Percentiles rank a stretch among this genome's conserved stretches.
Evolutionary conservation across 2,888 invertebrate genomes (phyloP).

Genomic region (Leptinotarsa juncta): DNA sequence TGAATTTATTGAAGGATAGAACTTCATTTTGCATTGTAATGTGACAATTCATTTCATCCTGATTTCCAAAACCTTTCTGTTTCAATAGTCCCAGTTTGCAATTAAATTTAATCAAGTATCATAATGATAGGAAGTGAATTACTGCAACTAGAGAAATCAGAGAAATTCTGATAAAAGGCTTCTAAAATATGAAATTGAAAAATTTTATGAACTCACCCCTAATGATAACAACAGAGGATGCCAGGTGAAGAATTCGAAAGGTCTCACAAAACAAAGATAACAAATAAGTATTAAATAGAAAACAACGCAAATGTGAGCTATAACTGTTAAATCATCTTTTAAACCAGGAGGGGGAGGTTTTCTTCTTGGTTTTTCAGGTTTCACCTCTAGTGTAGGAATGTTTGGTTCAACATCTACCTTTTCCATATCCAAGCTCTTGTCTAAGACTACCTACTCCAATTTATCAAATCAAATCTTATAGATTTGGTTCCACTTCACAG

Average conservation of each 20-base stretch:
- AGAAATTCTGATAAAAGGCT: too few species aligned
- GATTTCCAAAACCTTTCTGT: too few species aligned
- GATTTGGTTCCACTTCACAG: slow-evolving; percentile 13
- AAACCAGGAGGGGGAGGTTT: slow-evolving; percentile 35
- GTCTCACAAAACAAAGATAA: slow-evolving; percentile 49
- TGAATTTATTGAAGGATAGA: too few species aligned
- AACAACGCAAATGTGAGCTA: slow-evolving; percentile 50
- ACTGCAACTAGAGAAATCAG: too few species aligned
- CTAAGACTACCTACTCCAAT: not conserved
- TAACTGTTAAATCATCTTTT: slow-evolving; percentile 47
- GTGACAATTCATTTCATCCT: too few species aligned
- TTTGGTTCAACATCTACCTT: not conserved
- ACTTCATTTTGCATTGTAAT: too few species aligned
- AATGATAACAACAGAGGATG: slow-evolving; percentile 53
- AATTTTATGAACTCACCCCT: slow-evolving; percentile 51
- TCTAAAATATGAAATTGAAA: not conserved
- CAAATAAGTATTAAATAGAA: slow-evolving; percentile 49
- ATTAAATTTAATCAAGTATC: too few species aligned
- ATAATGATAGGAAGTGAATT: not conserved
- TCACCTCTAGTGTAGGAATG: not conserved
- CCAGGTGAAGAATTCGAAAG: slow-evolving; percentile 56
- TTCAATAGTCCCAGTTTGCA: too few species aligned
- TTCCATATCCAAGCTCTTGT: not conserved
- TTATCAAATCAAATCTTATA: not conserved
- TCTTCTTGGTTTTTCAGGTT: slow-evolving; percentile 25